Percentiles rank a stretch among this genome's conserved stretches.
Evolutionary conservation across 1,140 invertebrate genomes (phyloP).

Genomic region (Trichoplusia ni): DNA sequence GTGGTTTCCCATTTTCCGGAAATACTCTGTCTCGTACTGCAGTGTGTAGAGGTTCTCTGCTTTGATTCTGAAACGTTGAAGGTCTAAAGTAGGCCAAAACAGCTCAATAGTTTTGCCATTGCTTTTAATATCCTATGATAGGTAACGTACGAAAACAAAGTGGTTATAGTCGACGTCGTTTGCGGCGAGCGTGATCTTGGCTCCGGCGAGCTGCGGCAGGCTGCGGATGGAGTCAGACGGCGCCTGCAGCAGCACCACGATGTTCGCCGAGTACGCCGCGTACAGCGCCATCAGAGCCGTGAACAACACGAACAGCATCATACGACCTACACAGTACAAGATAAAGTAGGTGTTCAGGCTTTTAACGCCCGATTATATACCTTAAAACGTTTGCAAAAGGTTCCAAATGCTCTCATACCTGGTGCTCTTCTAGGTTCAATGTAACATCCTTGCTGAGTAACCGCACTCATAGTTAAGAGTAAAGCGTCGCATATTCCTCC

Average conservation of each 20-base stretch:
- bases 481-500: slow-evolving; percentile 66
- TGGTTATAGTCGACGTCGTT: slow-evolving; percentile 65
- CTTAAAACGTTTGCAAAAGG: too few species aligned
- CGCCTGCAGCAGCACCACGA: slow-evolving; percentile 85
- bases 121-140: too few species aligned
- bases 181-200: slow-evolving; percentile 48
- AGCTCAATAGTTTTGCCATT: not conserved
- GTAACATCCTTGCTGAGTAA: slow-evolving; percentile 79
- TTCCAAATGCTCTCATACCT: slow-evolving; percentile 41
- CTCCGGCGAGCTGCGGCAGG: slow-evolving; percentile 81
- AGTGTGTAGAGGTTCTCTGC: slow-evolving; percentile 48
- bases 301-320: slow-evolving; percentile 79
- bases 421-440: slow-evolving; percentile 69
- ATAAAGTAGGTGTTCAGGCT: too few species aligned
- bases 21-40: slow-evolving; percentile 53
- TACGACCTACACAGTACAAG: slow-evolving; percentile 81
- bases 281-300: slow-evolving; percentile 78
- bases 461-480: slow-evolving; percentile 73
- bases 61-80: slow-evolving; percentile 43
- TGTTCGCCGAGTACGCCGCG: slow-evolving; percentile 84
- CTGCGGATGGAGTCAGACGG: slow-evolving; percentile 79
- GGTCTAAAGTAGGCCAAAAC: not conserved
- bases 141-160: slow-evolving; percentile 54
- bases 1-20: slow-evolving; percentile 50
- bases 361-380: too few species aligned